Evolutionary conservation across 2,113 vertebrate genomes (phyloP), one percentile per base, ranked within the genome.

Genomic region (Calypte anna): DNA sequence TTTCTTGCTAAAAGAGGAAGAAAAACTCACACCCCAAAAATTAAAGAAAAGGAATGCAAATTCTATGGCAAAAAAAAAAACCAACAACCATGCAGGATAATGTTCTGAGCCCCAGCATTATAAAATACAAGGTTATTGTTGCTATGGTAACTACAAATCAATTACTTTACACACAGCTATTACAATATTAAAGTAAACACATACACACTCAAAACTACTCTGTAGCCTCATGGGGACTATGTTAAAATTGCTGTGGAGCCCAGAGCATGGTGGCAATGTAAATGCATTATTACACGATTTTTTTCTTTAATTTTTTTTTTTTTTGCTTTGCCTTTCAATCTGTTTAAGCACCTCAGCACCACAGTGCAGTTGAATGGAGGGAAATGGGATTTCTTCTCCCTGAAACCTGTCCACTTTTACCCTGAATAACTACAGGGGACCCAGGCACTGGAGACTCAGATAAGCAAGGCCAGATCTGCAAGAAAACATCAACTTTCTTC

Each of bases 181-280:
- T 91, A 88, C 75, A 88, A 91, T 81, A 88, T 91, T 91, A 91
- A 88, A 84, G 88, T 75, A 91, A 94, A 94, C 79, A 76, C 4
- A 5, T 76, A 69, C 80, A 67, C 33, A 59, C 57, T 81, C 69
- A 76, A 84, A 94, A 88, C 80, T 85, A 80, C 58, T 76, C 51
- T 24, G 16, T 50, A 59, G 89, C 53, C 80, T 91, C 80, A 25
- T 27, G n/a, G 51, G 80, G 40, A 88, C 68, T 30, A 46, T 83
- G 79, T 83, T 84, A 88, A 87, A 94, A 79, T 88, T 94, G 84
- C 64, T 88, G 53, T 91, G 80, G 76, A 91, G 75, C 68, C 62
- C 62, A 76, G 84, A 91, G 80, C 58, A 40, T 0, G 2, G 53
- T 55, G 36, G 57, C 84, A 91, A 84, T 61, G 33, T 79, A 84